Percentiles rank a stretch among this genome's conserved stretches.
phyloP scores from a whole-genome alignment of 30 jellyfish, hydroid and myxozoan genomes.

The Turritopsis dohrnii region DNA sequence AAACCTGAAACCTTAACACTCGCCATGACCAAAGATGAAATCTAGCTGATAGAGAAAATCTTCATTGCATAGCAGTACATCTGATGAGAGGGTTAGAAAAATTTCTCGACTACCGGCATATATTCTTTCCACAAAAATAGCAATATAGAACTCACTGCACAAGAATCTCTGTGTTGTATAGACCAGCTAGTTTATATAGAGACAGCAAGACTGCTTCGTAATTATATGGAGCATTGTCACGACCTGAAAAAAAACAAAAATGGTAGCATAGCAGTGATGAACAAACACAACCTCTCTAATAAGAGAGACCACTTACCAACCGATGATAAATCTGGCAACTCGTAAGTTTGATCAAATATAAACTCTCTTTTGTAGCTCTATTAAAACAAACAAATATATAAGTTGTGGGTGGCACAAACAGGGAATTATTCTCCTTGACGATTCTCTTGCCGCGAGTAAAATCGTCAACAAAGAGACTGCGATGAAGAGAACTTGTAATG shows the following conservation, averaged over 20 bases:
- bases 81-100: no score
- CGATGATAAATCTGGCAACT: slow-evolving; percentile 84
- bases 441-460: no score
- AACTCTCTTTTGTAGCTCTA: slow-evolving; percentile 32
- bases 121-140: background rate
- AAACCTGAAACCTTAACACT: no score
- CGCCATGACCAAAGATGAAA: no score
- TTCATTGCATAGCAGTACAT: no score
- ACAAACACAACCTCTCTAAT: background rate
- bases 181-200: slow-evolving; percentile 43
- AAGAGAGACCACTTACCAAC: slow-evolving; percentile 35
- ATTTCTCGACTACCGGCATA: background rate
- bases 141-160: slow-evolving; percentile 21
- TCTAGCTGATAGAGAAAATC: no score
- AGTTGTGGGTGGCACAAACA: background rate
- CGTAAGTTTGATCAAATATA: slow-evolving; percentile 44
- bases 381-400: background rate
- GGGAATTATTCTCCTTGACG: no score
- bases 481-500: no score
- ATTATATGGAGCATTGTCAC: slow-evolving; percentile 46
- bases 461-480: no score
- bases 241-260: slow-evolving; percentile 42
- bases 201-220: slow-evolving; percentile 71
- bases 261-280: background rate
- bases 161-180: slow-evolving; percentile 38